Evolutionary conservation across 2,113 vertebrate genomes (phyloP), one percentile per base, ranked within the genome.

Genomic region (Lathamus discolor): DNA sequence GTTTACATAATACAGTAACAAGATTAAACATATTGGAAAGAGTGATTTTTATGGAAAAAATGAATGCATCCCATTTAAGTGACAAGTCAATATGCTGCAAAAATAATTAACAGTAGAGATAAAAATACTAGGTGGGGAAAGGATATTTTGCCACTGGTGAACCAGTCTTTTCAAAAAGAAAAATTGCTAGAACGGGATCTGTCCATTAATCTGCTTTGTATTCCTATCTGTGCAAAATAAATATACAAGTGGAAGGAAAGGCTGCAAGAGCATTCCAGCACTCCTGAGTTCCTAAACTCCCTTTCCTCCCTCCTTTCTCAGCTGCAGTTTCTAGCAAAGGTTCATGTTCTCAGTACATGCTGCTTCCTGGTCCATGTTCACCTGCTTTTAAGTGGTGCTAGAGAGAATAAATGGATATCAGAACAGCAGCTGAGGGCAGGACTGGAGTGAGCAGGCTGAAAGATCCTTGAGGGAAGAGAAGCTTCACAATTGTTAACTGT

Each of bases 391-490:
- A 82, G 85, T 54, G 86, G 57, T 59, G 72, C 85, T 95, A 81
- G 28, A 88, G 90, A 91, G 87, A 79, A 66, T 22, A 44, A 93
- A 69, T 7, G 74, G 69, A 57, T 20, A 70, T 69, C 64, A 95
- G 62, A 82, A 77, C 54, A 84, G 87, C 44, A 78, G 77, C 59
- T 23, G 24, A 79, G 85, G 80, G 83, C 89, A 95, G 89, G 64
- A 20, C 1, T 54, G 66, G 75, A 55, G 82, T 0, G 39, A 48
- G 46, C 66, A 64, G 48, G 10, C 9, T 86, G 77, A 39, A 57
- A 55, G 64, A 79, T 82, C 82, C 82, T 92, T 89, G 43, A 94
- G 93, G 82, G 84, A 73, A 91, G 66, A 90, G 86, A 28, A 62
- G 49, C 68, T 82, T 41, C 83, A 22, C 73, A 35, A 37, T 54